Evolutionary conservation across 1,140 invertebrate genomes (phyloP).

Genomic region (Orchestia grillus): DNA sequence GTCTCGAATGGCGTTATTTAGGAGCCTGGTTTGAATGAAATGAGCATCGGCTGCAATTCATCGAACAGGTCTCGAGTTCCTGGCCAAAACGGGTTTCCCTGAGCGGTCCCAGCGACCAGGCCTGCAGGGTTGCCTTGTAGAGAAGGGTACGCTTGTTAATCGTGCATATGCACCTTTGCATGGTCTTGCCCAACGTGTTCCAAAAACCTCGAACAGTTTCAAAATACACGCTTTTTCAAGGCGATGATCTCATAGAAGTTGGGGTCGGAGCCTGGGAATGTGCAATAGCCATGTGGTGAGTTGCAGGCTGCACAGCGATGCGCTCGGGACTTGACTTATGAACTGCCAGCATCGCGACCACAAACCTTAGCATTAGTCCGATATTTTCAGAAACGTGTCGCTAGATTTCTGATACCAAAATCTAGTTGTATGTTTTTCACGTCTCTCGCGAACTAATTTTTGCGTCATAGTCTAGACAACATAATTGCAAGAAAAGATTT

Average conservation of each 20-base stretch:
- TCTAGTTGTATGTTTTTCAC: background rate
- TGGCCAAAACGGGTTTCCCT: slow-evolving; percentile 14
- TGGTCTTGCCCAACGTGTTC: background rate
- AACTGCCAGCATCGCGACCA: background rate
- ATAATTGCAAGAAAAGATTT: background rate
- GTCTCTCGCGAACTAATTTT: background rate
- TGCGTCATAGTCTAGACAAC: background rate
- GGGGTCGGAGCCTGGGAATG: background rate
- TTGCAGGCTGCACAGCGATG: background rate
- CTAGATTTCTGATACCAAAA: background rate
- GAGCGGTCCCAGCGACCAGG: background rate
- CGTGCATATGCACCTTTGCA: background rate
- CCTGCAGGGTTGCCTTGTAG: background rate
- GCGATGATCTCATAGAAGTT: background rate
- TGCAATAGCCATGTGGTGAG: background rate
- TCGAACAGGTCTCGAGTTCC: background rate
- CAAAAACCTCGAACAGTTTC: background rate
- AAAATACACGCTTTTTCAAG: background rate
- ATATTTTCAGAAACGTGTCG: background rate
- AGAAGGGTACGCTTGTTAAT: background rate
- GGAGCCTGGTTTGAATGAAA: background rate
- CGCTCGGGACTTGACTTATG: background rate
- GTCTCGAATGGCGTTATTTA: background rate
- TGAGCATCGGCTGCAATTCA: background rate
- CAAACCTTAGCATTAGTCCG: background rate